A percentile compares a stretch with the other conserved stretches of the same genome.
phyloP scores from a whole-genome alignment of 37 sponge, comb jelly and placozoan genomes.

The Agelas oroides region DNA sequence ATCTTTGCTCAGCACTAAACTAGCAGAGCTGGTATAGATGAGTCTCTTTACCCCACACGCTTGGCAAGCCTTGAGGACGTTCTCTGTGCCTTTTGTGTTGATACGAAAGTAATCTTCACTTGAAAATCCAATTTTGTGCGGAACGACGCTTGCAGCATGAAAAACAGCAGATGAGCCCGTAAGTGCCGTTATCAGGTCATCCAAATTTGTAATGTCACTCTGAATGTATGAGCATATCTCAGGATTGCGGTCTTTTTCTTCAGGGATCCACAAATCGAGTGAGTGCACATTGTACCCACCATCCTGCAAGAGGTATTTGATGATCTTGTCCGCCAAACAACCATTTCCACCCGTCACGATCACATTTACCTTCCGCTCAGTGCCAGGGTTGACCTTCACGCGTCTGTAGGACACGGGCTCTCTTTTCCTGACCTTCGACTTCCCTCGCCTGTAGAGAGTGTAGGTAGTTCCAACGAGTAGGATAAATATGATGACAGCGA shows the following conservation, averaged over 20 bases:
- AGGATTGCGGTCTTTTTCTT: slow-evolving; percentile 22
- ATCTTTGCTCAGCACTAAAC: slow-evolving; percentile 31
- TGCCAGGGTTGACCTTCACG: background rate
- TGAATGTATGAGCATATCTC: slow-evolving; percentile 56
- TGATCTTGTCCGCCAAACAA: slow-evolving; percentile 27
- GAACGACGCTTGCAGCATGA: slow-evolving; percentile 41
- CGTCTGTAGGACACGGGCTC: slow-evolving; percentile 1
- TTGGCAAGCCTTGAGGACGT: slow-evolving; percentile 47
- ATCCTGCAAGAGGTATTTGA: slow-evolving; percentile 37
- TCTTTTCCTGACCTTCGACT: background rate
- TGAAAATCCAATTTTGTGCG: background rate
- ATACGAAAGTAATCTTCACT: background rate
- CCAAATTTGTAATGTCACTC: slow-evolving; percentile 36
- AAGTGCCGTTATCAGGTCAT: slow-evolving; percentile 34
- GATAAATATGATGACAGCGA: background rate
- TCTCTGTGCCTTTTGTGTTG: slow-evolving; percentile 49
- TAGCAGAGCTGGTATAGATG: slow-evolving; percentile 54
- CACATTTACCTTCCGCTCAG: slow-evolving; percentile 10
- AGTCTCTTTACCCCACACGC: slow-evolving; percentile 52
- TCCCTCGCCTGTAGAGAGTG: slow-evolving; percentile 17
- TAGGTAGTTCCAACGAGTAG: slow-evolving; percentile 6
- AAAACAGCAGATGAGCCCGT: slow-evolving; percentile 49
- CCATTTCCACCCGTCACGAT: slow-evolving; percentile 65
- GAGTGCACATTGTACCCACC: slow-evolving; percentile 60
- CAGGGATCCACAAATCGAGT: slow-evolving; percentile 53